Percentiles rank a stretch among this genome's conserved stretches.
phyloP scores from a whole-genome alignment of 2,113 vertebrate species.

The Athene noctua region DNA sequence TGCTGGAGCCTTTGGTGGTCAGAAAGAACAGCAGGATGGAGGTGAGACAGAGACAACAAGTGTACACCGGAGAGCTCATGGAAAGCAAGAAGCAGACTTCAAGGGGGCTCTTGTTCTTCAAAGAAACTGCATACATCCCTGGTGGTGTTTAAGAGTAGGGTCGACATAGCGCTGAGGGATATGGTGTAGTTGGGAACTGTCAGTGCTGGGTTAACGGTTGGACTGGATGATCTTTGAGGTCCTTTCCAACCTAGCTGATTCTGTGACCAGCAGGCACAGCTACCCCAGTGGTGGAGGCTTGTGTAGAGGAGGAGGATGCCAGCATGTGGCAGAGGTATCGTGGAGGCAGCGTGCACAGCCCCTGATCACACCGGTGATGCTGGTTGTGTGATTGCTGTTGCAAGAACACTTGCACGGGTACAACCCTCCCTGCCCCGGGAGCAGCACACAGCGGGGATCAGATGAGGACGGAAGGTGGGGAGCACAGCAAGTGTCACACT shows the following conservation, averaged over 20 bases:
- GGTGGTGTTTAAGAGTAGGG: too few relatives aligned
- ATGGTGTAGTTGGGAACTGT: too few relatives aligned
- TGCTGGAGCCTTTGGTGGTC: neutral
- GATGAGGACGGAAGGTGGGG: neutral
- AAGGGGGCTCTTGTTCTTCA: neutral
- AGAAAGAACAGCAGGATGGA: neutral
- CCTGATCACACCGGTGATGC: neutral
- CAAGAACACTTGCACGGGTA: neutral
- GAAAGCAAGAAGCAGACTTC: neutral
- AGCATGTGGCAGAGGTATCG: neutral
- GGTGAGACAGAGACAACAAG: neutral
- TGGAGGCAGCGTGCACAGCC: rapidly evolving
- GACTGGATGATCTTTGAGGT: too few relatives aligned
- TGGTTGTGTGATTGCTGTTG: neutral
- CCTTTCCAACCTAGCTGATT: too few relatives aligned
- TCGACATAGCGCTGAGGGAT: too few relatives aligned
- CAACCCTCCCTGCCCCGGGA: neutral
- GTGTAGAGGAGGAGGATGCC: neutral
- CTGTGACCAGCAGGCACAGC: rapidly evolving
- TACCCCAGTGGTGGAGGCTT: neutral
- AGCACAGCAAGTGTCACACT: neutral
- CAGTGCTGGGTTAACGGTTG: too few relatives aligned
- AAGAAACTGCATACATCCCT: neutral
- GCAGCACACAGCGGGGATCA: neutral
- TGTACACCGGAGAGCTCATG: neutral